Percentiles rank a stretch among this genome's conserved stretches.
These are phyloP conservation scores for Notarius lentiginosus DNA, from an alignment of 2,113 vertebrate species.

Conservation along the genomic window DNA sequence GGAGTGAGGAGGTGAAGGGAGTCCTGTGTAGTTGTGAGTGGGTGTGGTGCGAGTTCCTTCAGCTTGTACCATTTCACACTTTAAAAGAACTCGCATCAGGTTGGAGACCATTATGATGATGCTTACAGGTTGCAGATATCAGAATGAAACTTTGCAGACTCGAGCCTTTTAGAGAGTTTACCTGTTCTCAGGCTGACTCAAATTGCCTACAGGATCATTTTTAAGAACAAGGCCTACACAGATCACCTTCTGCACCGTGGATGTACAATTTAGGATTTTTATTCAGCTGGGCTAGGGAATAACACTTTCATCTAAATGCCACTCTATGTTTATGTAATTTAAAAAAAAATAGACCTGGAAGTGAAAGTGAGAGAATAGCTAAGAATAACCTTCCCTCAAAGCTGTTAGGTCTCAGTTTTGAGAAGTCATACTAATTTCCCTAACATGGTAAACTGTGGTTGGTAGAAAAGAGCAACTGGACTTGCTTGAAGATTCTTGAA, in stretches of 20 bases:
- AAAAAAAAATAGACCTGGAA: neutral
- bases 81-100: slow-evolving; percentile 5
- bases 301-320: neutral
- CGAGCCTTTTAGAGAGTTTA: slow-evolving; percentile 6
- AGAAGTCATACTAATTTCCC: neutral
- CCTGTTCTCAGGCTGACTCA: neutral
- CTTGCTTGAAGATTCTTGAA: no score
- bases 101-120: slow-evolving; percentile 22
- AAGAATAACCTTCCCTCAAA: neutral
- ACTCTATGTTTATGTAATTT: neutral
- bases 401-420: neutral
- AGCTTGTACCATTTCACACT: slow-evolving; percentile 35
- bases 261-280: neutral
- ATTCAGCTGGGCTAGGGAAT: neutral
- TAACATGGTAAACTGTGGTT: no score
- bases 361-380: neutral
- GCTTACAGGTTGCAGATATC: neutral
- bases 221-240: neutral
- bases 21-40: slow-evolving; percentile 35
- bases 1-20: slow-evolving; percentile 26
- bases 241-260: neutral
- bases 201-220: neutral
- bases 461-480: no score
- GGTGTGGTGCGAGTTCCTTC: slow-evolving; percentile 16
- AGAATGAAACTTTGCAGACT: slow-evolving; percentile 2